Evolutionary conservation across 2,888 invertebrate genomes (phyloP), one percentile per base, ranked within the genome.

Genomic region (Metallyticus violacea): DNA sequence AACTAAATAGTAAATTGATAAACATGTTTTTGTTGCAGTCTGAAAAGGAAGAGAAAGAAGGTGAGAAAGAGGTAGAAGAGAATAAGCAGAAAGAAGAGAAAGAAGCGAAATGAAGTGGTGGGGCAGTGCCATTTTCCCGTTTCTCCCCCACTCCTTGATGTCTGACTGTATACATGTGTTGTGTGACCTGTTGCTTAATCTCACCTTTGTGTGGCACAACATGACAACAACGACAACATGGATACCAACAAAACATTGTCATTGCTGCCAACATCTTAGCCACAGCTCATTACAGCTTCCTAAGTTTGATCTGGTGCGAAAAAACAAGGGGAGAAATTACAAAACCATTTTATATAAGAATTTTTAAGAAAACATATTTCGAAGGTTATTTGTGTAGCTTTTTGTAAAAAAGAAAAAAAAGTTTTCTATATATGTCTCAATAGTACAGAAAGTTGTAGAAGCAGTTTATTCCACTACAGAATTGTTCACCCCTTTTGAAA

Each of bases 41-140:
- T 89, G 96, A 96, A 90, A 96, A 96, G 90, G 96, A 96, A 91
- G 96, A 96, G 90, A 95, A 95, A 89, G 92, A 92, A 87, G 92
- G 92, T 87, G 93, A 93, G 88, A 93, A 93, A 90, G 93, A 94
- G 89, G 94, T 95, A 89, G 96, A 96, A 91, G 95, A 95, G 91
- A 95, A 94, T 90, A 94, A 94, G 85, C 88, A 89, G 85, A 89
- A 89, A 86, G 89, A 89, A 91, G 94, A 95, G 90, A 95, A 95
- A 90, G 95, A 95, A 90, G 91, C 91, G 88, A 92, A 92, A 90
- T 92, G 91, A 92, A 91, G 88, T 85, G 85, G 81, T 77, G 85
- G 26, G 79, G 88, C 76, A 80, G 62, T 26, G 85, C 81, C 86
- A 83, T 81, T 26, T 62, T 80, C 78, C 40, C 7, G 27, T 82